Conservation (phyloP, 2,113 vertebrate genomes). For the Ammodytes marinus region DNA sequence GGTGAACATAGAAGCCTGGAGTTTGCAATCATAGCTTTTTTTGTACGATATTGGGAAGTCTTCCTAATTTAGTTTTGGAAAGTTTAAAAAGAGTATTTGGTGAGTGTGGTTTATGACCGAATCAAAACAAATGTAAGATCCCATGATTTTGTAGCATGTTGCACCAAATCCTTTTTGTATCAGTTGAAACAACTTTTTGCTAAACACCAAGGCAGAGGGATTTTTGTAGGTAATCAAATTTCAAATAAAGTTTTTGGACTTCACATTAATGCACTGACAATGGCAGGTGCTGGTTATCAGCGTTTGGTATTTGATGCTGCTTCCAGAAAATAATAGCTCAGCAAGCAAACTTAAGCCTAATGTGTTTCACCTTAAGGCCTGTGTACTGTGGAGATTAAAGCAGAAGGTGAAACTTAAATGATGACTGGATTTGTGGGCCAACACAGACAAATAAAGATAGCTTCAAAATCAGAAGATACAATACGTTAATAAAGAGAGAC, state of each 20-base stretch:
- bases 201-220: too few species aligned
- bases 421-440: not conserved
- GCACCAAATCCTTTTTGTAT: not conserved
- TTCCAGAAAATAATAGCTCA: not conserved
- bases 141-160: not conserved
- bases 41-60: too few species aligned
- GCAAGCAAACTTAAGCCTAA: not conserved
- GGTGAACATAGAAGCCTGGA: too few species aligned
- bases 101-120: not conserved
- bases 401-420: not conserved
- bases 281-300: not conserved
- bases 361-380: not conserved
- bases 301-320: not conserved
- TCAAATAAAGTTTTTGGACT: not conserved
- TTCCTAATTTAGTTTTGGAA: not conserved
- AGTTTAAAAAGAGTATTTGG: not conserved
- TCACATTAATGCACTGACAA: not conserved
- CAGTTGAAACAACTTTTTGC: too few species aligned
- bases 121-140: not conserved
- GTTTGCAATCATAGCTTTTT: too few species aligned
- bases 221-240: not conserved
- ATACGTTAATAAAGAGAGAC: constrained; percentile 25
- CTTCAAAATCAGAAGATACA: not conserved
- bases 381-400: not conserved
- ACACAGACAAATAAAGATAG: not conserved